A percentile compares a stretch with the other conserved stretches of the same genome.
Conservation (phyloP, 2,797 vertebrate species). For the Microchirus variegatus region DNA sequence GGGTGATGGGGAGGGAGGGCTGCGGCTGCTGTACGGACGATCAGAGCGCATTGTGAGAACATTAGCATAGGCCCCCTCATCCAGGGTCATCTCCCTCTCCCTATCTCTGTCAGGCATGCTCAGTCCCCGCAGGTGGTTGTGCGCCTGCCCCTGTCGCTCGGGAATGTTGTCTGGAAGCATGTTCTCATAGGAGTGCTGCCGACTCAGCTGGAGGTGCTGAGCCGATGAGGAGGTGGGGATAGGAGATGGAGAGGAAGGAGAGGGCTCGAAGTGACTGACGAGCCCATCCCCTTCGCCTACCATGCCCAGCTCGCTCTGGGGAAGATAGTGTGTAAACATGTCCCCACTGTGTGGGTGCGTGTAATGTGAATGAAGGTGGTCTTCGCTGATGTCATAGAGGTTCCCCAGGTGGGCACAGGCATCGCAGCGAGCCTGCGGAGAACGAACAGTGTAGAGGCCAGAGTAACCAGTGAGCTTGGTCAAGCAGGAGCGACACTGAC, state of each 20-base stretch:
- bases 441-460: slow-evolving; percentile 89
- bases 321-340: slow-evolving; percentile 84
- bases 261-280: slow-evolving; percentile 89
- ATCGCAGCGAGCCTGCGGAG: slow-evolving; percentile 92
- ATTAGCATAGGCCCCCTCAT: slow-evolving; percentile 92
- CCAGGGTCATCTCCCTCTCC: slow-evolving; percentile 78
- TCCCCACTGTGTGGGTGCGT: slow-evolving; percentile 66
- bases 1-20: slow-evolving; percentile 78
- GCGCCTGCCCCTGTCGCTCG: slow-evolving; percentile 73
- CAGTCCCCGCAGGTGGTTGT: slow-evolving; percentile 66
- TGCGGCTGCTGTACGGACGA: slow-evolving; percentile 88
- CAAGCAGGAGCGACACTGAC: slow-evolving; percentile 95
- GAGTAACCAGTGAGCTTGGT: slow-evolving; percentile 91
- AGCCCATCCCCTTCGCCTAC: slow-evolving; percentile 87
- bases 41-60: slow-evolving; percentile 91
- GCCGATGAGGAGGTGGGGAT: slow-evolving; percentile 78
- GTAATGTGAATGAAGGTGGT: slow-evolving; percentile 89
- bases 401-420: slow-evolving; percentile 92
- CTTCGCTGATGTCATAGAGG: slow-evolving; percentile 97
- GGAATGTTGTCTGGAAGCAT: slow-evolving; percentile 87
- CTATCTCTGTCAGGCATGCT: slow-evolving; percentile 91
- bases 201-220: slow-evolving; percentile 88
- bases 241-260: slow-evolving; percentile 63
- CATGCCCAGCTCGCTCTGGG: slow-evolving; percentile 80
- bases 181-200: slow-evolving; percentile 96